A percentile compares a stretch with the other conserved stretches of the same genome.
Conservation (phyloP, 2,888 invertebrate genomes). For the Xiphydria camelus region DNA sequence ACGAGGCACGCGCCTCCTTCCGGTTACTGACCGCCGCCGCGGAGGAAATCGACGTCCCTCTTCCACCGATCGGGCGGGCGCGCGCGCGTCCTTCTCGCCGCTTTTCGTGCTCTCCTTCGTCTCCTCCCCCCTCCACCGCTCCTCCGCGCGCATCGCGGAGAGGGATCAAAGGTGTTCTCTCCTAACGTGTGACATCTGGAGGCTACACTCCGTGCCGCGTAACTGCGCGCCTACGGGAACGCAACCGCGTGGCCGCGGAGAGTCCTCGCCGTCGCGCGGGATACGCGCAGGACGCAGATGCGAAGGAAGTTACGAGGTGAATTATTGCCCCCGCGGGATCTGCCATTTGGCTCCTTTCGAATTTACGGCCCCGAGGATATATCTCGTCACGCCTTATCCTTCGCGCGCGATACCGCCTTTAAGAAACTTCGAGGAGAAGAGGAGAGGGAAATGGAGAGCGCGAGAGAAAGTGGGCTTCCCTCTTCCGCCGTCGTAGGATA, state of each 20-base stretch:
- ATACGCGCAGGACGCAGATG: constrained; percentile 32
- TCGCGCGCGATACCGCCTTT: no score
- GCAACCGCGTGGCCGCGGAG: not conserved
- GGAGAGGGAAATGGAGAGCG: no score
- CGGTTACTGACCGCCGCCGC: constrained; percentile 2
- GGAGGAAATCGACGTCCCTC: not conserved
- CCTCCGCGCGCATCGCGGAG: not conserved
- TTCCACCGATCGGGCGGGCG: not conserved
- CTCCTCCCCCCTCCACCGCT: constrained; percentile 4
- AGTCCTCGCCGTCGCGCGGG: not conserved
- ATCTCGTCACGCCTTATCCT: no score
- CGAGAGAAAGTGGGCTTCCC: no score
- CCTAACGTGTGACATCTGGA: constrained; percentile 27
- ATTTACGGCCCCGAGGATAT: not conserved
- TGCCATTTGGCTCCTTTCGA: constrained; percentile 25
- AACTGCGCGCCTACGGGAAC: not conserved
- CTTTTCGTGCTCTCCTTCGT: constrained; percentile 4
- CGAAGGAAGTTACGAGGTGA: constrained; percentile 34
- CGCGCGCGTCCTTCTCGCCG: constrained; percentile 2
- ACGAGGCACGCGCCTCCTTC: constrained; percentile 5
- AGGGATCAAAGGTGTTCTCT: constrained; percentile 5
- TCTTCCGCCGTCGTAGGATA: no score
- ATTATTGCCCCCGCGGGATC: constrained; percentile 30
- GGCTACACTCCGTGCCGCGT: constrained; percentile 4
- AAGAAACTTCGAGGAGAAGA: no score